Evolutionary conservation across 2,888 invertebrate species (phyloP), one percentile per base, ranked within the genome.

Genomic region (Labia minor): DNA sequence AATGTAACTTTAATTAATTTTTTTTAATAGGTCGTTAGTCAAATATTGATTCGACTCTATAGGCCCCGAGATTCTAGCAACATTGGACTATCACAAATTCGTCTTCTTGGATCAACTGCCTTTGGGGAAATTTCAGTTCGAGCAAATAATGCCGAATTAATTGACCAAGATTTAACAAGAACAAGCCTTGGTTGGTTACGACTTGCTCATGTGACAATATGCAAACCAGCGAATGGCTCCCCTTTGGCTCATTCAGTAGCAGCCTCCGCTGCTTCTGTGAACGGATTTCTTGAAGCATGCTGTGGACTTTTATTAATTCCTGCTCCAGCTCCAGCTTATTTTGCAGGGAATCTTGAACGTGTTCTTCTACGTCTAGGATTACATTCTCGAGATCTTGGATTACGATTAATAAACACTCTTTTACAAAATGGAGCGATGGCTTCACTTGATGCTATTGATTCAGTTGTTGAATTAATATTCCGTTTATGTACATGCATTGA

Each of bases 31-130:
- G 89, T 95, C 16, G 92, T 90, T 61, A 90, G 90, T 68, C 87
- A 88, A 61, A 88, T 95, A 67, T 85, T 92, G 66, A 80, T 92
- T 8, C 80, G 87, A 26, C 78, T 88, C 19, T 92, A 90, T 77
- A 90, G 91, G 75, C 95, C 95, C 0, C 81, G 90, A 37, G 95
- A 95, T 74, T 90, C 91, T n/a, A 86, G 87, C 72, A 93, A 90
- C 74, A 89, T 95, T 76, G 94, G 95, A 3, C 80, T 96, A 61
- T 86, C 93, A 69, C 94, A 95, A 79, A 86, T 96, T 70, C 82
- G 89, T 1, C 79, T 96, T 65, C 79, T 95, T 62, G 95, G 93
- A 0, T 89, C 88, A 68, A 90, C 92, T 2, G 91, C 92, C 1
- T 94, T 94, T 76, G 84, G 85, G n/a, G 83, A 83, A n/a, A 76